These are phyloP conservation scores for Morone chrysops DNA, from an alignment of 2,113 vertebrate species.

Conservation along the genomic window DNA sequence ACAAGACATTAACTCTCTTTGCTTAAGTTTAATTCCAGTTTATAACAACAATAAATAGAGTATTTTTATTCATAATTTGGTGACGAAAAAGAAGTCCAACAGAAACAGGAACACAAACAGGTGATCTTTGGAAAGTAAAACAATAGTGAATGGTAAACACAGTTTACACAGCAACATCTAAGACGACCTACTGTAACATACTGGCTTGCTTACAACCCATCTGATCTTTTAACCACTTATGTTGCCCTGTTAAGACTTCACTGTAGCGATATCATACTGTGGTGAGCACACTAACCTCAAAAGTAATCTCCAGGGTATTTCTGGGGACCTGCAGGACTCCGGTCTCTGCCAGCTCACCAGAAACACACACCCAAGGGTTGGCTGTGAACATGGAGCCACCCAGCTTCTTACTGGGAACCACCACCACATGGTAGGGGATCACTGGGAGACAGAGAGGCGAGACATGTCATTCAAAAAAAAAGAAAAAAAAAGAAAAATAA, in stretches of 20 bases:
- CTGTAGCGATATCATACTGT: neutral
- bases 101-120: neutral
- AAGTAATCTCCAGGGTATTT: conserved; percentile 95
- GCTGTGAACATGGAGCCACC: conserved; percentile 99
- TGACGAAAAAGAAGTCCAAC: neutral
- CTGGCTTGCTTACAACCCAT: neutral
- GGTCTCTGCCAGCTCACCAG: conserved; percentile 95
- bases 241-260: neutral
- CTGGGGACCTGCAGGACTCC: conserved; percentile 95
- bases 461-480: neutral
- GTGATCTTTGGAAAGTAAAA: neutral
- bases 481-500: neutral
- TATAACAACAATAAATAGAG: neutral
- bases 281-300: conserved; percentile 88
- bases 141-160: neutral
- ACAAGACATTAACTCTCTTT: neutral
- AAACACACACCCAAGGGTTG: conserved; percentile 99
- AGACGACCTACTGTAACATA: neutral
- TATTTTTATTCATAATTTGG: neutral
- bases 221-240: neutral
- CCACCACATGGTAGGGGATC: conserved; percentile 97
- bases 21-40: neutral
- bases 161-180: neutral
- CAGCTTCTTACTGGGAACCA: conserved; percentile 96
- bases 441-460: conserved; percentile 83